A percentile compares a stretch with the other conserved stretches of the same genome.
Conservation (phyloP, 2,797 vertebrate genomes). For the Nyctalus aviator region DNA sequence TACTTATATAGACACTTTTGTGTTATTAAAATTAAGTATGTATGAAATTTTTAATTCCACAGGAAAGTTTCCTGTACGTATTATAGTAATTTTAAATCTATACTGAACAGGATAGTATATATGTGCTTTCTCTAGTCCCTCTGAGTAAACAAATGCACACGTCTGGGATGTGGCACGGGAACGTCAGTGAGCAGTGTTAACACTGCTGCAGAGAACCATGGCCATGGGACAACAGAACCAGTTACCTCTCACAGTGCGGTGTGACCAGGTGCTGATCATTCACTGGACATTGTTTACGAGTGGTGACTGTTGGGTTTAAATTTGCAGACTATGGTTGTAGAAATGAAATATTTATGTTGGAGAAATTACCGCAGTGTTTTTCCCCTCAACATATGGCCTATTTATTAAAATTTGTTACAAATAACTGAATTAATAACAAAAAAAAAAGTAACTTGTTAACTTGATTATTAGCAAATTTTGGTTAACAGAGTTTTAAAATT, state of each 20-base stretch:
- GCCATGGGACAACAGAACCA: background rate
- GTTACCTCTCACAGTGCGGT: background rate
- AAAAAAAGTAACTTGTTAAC: background rate
- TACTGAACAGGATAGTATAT: background rate
- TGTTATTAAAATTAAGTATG: background rate
- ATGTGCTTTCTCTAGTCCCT: background rate
- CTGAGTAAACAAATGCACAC: background rate
- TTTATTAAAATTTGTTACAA: background rate
- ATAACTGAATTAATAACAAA: background rate
- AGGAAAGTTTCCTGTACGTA: background rate
- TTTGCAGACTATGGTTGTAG: background rate
- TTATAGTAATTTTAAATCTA: background rate
- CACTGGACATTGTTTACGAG: background rate
- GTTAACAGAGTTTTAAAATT: background rate
- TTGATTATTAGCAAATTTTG: background rate
- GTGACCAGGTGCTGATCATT: background rate
- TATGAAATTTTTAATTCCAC: background rate
- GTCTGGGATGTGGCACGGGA: background rate
- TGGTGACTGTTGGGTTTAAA: background rate
- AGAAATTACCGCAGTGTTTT: background rate
- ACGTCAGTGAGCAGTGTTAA: background rate
- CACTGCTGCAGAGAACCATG: background rate
- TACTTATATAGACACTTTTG: background rate
- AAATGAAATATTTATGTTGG: background rate
- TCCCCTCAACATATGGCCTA: background rate